phyloP scores from a whole-genome alignment of 2,113 vertebrate genomes.

The Podarcis raffonei region DNA sequence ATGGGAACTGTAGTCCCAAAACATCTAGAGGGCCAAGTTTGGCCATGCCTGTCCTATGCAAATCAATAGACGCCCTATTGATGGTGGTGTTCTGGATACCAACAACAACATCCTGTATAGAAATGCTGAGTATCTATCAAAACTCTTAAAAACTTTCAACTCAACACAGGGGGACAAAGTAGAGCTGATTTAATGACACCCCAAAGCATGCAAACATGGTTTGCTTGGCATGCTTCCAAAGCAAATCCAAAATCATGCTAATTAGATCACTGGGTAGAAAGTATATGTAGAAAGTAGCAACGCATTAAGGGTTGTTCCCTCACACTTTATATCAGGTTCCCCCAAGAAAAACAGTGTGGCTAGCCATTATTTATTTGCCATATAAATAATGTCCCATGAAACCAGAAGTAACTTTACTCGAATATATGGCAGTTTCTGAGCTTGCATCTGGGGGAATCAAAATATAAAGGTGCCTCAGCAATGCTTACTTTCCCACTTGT shows the following conservation, averaged over 20 bases:
- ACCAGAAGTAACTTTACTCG: not conserved
- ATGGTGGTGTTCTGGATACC: not conserved
- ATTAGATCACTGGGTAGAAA: not conserved
- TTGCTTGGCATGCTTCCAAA: not conserved
- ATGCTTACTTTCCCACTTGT: not conserved
- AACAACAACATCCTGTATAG: not conserved
- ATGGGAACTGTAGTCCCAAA: too few relatives aligned
- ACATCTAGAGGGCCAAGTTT: too few relatives aligned
- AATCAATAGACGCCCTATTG: not conserved
- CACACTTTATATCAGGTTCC: not conserved
- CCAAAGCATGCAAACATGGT: not conserved
- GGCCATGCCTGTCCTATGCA: too few relatives aligned
- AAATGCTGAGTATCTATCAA: not conserved
- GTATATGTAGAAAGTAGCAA: conserved; percentile 22
- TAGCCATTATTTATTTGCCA: not conserved
- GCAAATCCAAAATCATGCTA: not conserved
- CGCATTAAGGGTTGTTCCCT: not conserved
- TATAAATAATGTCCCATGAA: not conserved
- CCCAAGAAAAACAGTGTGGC: not conserved
- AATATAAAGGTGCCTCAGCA: conserved; percentile 24
- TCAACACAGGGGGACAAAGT: not conserved
- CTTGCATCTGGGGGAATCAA: not conserved
- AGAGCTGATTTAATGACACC: not conserved
- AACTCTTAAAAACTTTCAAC: not conserved
- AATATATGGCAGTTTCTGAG: not conserved